A percentile compares a stretch with the other conserved stretches of the same genome.
These are phyloP conservation scores for Sardinella longiceps DNA, from an alignment of 2,797 vertebrate genomes.

Conservation along the genomic window DNA sequence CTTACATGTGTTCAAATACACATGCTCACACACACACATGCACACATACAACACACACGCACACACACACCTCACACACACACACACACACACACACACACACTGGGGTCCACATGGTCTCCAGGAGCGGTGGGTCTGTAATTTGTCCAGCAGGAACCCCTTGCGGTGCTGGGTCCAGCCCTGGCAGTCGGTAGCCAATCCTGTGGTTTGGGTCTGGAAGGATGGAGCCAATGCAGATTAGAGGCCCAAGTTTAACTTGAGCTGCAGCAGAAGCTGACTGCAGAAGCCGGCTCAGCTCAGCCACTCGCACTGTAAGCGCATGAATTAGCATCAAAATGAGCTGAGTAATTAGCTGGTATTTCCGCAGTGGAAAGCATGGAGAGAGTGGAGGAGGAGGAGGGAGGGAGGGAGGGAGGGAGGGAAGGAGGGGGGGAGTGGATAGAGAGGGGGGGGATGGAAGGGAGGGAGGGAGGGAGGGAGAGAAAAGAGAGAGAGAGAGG, in stretches of 20 bases:
- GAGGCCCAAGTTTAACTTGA: constrained; percentile 11
- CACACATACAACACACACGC: not conserved
- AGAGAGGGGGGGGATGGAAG: not conserved
- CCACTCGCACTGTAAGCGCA: constrained; percentile 35
- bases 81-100: not conserved
- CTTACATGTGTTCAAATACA: not conserved
- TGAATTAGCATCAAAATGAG: constrained; percentile 53
- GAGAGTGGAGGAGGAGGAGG: not conserved
- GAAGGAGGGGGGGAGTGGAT: not conserved
- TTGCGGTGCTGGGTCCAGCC: not conserved
- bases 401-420: not conserved
- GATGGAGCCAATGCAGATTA: constrained; percentile 28
- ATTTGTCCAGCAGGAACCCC: not conserved
- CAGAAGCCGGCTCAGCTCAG: constrained; percentile 33
- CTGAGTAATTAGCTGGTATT: constrained; percentile 53
- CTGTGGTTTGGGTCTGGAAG: constrained; percentile 17
- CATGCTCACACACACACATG: not conserved
- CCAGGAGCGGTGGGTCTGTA: not conserved
- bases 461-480: not conserved
- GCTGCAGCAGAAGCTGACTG: not conserved
- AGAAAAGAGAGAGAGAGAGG: not conserved
- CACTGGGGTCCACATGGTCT: not conserved
- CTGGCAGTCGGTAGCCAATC: not conserved
- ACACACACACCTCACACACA: not conserved
- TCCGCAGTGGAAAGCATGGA: constrained; percentile 39